Percentiles rank a stretch among this genome's conserved stretches.
phyloP scores from a whole-genome alignment of 2,888 invertebrate species.

The Ophion ellenae region DNA sequence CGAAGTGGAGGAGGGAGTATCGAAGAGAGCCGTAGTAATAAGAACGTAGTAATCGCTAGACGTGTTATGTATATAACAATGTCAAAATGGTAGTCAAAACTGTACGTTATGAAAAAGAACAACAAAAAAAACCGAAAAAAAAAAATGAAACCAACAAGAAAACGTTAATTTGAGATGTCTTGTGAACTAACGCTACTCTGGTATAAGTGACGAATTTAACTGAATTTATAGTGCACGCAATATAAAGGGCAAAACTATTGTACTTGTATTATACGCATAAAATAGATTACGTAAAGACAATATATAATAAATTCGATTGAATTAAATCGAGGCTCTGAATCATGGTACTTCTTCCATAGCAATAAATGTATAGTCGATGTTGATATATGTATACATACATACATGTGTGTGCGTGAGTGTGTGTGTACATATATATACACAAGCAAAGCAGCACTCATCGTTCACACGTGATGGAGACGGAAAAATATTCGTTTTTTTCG shows the following conservation, averaged over 20 bases:
- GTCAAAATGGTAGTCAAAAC: slow-evolving; percentile 73
- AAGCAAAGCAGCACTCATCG: slow-evolving; percentile 61
- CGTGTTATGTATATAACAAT: slow-evolving; percentile 80
- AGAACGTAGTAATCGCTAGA: slow-evolving; percentile 80
- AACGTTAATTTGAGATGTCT: slow-evolving; percentile 75
- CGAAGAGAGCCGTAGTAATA: slow-evolving; percentile 72
- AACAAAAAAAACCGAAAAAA: slow-evolving; percentile 60
- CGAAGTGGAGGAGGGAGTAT: slow-evolving; percentile 59
- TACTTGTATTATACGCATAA: slow-evolving; percentile 75
- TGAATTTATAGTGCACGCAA: slow-evolving; percentile 73
- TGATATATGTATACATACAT: slow-evolving; percentile 72
- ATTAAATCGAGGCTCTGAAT: slow-evolving; percentile 79
- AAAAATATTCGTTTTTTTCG: slow-evolving; percentile 68
- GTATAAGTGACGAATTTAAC: slow-evolving; percentile 78
- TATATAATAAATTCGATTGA: slow-evolving; percentile 78
- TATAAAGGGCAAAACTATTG: slow-evolving; percentile 67
- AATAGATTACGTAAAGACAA: slow-evolving; percentile 77
- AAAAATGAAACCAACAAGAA: slow-evolving; percentile 57
- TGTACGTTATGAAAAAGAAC: slow-evolving; percentile 69
- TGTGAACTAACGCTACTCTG: slow-evolving; percentile 78
- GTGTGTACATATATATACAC: slow-evolving; percentile 1
- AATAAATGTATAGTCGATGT: slow-evolving; percentile 82
- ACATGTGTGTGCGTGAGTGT: background rate
- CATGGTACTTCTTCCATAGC: slow-evolving; percentile 82
- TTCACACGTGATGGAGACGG: slow-evolving; percentile 72